These are phyloP conservation scores for Lophochroa leadbeateri DNA, from an alignment of 2,113 vertebrate species.

Conservation along the genomic window DNA sequence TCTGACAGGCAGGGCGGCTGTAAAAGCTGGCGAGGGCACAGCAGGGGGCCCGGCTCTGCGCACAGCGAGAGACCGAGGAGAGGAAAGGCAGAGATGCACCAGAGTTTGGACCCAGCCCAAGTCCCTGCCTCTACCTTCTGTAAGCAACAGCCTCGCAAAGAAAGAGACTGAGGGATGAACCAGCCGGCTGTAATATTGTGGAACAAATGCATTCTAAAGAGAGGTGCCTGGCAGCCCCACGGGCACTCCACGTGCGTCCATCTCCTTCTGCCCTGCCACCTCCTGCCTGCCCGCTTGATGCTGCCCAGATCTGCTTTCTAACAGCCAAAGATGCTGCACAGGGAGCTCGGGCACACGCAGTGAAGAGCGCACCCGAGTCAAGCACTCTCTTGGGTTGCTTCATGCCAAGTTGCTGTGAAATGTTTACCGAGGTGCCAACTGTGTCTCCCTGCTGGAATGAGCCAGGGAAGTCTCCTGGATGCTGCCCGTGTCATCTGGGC, in stretches of 20 bases:
- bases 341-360: not conserved
- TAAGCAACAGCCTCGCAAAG: conserved; percentile 77
- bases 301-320: not conserved
- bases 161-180: conserved; percentile 59
- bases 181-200: conserved; percentile 84
- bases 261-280: not conserved
- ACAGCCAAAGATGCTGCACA: not conserved
- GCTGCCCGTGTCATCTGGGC: not conserved
- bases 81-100: conserved; percentile 73
- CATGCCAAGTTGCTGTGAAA: not conserved
- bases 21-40: conserved; percentile 85
- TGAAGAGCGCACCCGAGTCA: not conserved
- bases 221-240: conserved; percentile 79
- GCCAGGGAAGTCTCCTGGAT: not conserved
- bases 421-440: not conserved
- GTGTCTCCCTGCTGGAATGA: not conserved
- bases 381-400: not conserved
- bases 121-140: conserved; percentile 92
- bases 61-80: conserved; percentile 78
- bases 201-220: conserved; percentile 89
- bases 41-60: conserved; percentile 81
- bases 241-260: not conserved
- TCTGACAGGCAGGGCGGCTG: conserved; percentile 90
- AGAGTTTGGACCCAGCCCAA: conserved; percentile 88
- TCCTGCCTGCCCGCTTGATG: not conserved